These are phyloP conservation scores for Nomada fabriciana DNA, from an alignment of 2,888 invertebrate genomes.

Conservation along the genomic window DNA sequence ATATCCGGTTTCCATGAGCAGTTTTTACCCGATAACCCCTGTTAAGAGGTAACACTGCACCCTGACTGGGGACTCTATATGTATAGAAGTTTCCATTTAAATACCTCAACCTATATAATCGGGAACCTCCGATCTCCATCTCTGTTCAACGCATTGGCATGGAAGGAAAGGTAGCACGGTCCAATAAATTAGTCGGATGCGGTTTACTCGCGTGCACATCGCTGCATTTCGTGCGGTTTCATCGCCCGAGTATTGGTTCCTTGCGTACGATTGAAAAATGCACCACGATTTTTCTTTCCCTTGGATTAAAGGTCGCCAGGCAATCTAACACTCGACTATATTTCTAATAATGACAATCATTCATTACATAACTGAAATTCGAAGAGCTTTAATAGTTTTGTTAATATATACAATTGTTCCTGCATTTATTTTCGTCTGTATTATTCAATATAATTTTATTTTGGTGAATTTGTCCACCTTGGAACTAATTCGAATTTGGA, in stretches of 20 bases:
- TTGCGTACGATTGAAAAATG: slow-evolving; percentile 37
- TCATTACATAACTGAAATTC: neutral
- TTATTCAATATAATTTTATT: no score
- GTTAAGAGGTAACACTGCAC: neutral
- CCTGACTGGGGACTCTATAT: neutral
- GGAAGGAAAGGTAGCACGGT: slow-evolving; percentile 27
- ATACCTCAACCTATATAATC: slow-evolving; percentile 29
- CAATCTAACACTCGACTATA: neutral
- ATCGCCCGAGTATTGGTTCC: slow-evolving; percentile 26
- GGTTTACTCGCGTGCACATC: slow-evolving; percentile 48
- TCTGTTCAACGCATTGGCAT: slow-evolving; percentile 20
- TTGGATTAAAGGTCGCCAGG: neutral
- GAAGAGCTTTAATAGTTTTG: neutral
- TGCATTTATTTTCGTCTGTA: no score
- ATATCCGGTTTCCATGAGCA: neutral
- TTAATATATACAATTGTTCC: no score
- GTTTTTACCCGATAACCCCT: slow-evolving; percentile 14
- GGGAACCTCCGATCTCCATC: slow-evolving; percentile 6
- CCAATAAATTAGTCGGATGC: slow-evolving; percentile 56
- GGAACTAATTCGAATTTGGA: no score
- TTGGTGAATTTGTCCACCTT: no score
- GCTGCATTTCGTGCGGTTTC: slow-evolving; percentile 43
- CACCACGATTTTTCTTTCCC: slow-evolving; percentile 1
- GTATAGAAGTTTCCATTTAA: slow-evolving; percentile 27
- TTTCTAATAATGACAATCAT: neutral